These are phyloP conservation scores for Dryococelus australis DNA, from an alignment of 2,888 invertebrate genomes.

Conservation along the genomic window DNA sequence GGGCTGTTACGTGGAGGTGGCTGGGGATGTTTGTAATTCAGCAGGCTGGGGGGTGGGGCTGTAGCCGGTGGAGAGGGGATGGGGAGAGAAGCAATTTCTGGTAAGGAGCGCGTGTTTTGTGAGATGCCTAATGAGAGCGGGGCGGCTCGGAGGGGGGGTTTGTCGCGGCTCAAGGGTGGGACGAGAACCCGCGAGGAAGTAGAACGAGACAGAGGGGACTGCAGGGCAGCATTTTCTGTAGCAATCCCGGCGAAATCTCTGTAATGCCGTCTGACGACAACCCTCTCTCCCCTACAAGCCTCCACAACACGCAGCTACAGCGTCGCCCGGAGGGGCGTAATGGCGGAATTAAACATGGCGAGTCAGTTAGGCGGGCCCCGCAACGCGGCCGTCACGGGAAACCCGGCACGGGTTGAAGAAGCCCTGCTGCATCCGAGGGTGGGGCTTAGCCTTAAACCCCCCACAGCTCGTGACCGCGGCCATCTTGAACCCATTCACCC, in stretches of 20 bases:
- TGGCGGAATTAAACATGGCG: conserved; percentile 16
- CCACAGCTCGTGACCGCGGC: neutral
- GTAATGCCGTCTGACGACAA: neutral
- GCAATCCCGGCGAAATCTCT: neutral
- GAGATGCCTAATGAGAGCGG: neutral
- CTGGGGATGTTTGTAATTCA: neutral
- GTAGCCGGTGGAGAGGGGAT: neutral
- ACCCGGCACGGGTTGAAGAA: neutral
- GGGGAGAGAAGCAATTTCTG: neutral
- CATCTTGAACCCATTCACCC: neutral
- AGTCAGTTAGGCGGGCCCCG: neutral
- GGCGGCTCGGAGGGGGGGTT: neutral
- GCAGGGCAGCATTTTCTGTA: neutral
- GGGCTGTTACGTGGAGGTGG: neutral
- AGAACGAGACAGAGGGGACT: neutral
- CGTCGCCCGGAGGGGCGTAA: neutral
- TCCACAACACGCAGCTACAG: neutral
- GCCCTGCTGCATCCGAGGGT: neutral
- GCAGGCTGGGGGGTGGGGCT: neutral
- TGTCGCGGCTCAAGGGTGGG: neutral
- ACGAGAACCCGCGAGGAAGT: too few relatives aligned
- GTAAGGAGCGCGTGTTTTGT: conserved; percentile 16
- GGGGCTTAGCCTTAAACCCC: neutral
- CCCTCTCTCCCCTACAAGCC: neutral
- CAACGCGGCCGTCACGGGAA: neutral